Evolutionary conservation across 1,140 invertebrate genomes (phyloP), one percentile per base, ranked within the genome.

Genomic region (Heliconius nattereri): DNA sequence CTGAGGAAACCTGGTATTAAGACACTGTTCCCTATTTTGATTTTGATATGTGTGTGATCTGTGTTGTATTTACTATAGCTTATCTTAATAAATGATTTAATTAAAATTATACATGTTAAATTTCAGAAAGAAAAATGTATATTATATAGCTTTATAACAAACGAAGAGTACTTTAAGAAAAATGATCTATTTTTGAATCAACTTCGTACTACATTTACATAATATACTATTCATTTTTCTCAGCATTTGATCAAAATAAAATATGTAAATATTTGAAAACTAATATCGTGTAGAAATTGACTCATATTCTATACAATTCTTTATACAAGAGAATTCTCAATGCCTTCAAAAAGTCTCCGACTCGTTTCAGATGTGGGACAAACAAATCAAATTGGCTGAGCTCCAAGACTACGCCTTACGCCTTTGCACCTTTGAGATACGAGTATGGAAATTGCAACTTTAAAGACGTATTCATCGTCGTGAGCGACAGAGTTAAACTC

Each of bases 381-480:
- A 75, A 75, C 73, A 35, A 75, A 75, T 75, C n/a, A 26, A 49
- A 75, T 60, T 75, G 74, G 74, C 74, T 23, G 19, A 70, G 66
- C n/a, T 76, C 37, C 40, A 74, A 40, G 57, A 37, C 57, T 60
- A n/a, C n/a, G n/a, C n/a, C n/a, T 66, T 45, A 26, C 37, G 57
- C 7, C 75, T 45, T 70, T 76, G 37, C 26, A 74, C 35, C 54
- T 60, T 26, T 60, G 52, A 57, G 52, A 57, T 8, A 13, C 11
- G 23, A 66, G 23, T 66, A 66, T 66, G 57, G 57, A 66, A 66
- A 66, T 66, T 23, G 57, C 9, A 26, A 66, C 23, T 11, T 66
- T 66, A 66, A 66, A 66, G 54, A 57, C 52, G 7, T 57, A 57
- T 57, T 57, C 6, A 57, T n/a, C 35, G 35, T 35, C 35, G 35